Percentiles rank a stretch among this genome's conserved stretches.
Evolutionary conservation across 2,888 invertebrate species (phyloP).

Genomic region (Acanthosoma haemorrhoidale): DNA sequence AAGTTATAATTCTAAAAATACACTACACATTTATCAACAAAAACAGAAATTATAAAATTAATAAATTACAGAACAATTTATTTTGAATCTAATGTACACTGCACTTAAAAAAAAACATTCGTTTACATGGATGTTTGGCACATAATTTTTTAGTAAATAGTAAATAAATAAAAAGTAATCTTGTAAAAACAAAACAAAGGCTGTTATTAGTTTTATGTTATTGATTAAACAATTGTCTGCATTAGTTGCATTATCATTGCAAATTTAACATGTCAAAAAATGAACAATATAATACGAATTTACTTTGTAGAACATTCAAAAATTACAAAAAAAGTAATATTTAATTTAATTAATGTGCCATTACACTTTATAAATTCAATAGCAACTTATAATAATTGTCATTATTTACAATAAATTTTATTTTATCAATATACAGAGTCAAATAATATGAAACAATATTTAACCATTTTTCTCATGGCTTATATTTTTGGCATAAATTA

Average conservation of each 20-base stretch:
- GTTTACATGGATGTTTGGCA: background rate
- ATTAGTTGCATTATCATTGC: too few relatives aligned
- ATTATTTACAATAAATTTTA: background rate
- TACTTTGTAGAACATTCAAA: background rate
- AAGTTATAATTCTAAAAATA: background rate
- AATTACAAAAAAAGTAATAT: background rate
- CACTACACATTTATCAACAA: background rate
- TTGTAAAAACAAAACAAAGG: background rate
- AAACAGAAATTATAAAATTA: background rate
- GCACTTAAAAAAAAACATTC: background rate
- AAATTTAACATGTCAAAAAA: too few relatives aligned
- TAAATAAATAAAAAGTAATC: background rate
- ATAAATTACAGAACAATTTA: background rate
- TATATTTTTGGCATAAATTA: background rate
- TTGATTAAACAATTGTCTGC: too few relatives aligned
- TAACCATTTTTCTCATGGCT: too few relatives aligned
- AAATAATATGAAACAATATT: too few relatives aligned
- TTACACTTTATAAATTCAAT: background rate
- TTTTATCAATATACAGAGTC: too few relatives aligned
- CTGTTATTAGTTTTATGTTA: too few relatives aligned
- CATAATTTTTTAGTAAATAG: background rate
- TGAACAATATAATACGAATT: background rate
- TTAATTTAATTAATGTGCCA: background rate
- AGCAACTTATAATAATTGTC: background rate
- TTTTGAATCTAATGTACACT: background rate